A percentile compares a stretch with the other conserved stretches of the same genome.
phyloP scores from a whole-genome alignment of 2,888 invertebrate genomes.

The Microplitis manilae region DNA sequence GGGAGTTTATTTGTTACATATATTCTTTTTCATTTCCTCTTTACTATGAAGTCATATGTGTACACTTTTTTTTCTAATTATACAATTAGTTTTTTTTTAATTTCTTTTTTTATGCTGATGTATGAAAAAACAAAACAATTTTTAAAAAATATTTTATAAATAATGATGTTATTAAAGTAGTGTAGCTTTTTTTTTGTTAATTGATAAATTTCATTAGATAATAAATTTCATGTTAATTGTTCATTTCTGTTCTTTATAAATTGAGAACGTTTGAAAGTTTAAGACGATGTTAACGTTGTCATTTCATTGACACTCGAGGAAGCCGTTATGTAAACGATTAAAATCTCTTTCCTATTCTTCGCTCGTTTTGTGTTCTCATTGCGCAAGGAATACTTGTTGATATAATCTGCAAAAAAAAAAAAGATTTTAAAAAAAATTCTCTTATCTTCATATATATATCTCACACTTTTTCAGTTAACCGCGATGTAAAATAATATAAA shows the following conservation, averaged over 20 bases:
- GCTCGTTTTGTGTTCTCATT: constrained; percentile 28
- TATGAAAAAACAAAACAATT: background rate
- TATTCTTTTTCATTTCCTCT: background rate
- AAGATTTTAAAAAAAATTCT: background rate
- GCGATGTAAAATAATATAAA: background rate
- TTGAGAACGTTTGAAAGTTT: background rate
- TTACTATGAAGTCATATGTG: background rate
- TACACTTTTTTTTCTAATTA: background rate
- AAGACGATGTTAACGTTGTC: background rate
- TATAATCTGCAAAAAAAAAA: constrained; percentile 9
- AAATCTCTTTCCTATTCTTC: constrained; percentile 49
- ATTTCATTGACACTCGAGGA: constrained; percentile 51
- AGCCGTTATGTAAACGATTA: constrained; percentile 60
- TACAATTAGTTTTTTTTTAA: background rate
- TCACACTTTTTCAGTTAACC: background rate
- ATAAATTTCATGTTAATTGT: background rate
- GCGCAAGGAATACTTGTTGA: constrained; percentile 22
- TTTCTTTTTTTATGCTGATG: background rate
- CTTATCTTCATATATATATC: background rate
- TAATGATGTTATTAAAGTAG: background rate
- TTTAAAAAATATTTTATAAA: background rate
- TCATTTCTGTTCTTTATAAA: background rate
- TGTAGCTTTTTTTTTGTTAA: constrained; percentile 17
- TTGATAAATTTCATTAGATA: constrained; percentile 39
- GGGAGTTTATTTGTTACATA: background rate